Percentiles rank a stretch among this genome's conserved stretches.
Conservation (phyloP, 2,888 invertebrate species). For the Drosophila ezoana region DNA sequence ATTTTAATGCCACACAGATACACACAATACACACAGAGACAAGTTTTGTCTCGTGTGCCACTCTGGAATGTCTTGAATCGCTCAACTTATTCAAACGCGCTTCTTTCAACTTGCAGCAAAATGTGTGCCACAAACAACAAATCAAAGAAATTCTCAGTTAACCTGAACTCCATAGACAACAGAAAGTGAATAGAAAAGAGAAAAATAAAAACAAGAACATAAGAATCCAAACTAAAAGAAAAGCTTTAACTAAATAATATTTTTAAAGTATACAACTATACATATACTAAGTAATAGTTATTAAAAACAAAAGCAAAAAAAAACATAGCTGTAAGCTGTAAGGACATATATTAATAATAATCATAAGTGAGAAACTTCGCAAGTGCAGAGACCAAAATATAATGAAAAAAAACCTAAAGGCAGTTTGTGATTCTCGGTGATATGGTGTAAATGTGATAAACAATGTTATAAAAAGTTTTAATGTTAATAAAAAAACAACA, state of each 20-base stretch:
- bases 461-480: conserved; percentile 70
- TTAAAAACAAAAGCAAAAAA: neutral
- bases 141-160: conserved; percentile 73
- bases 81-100: conserved; percentile 42
- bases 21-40: conserved; percentile 41
- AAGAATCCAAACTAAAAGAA: conserved; percentile 69
- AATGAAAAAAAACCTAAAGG: conserved; percentile 43
- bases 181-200: conserved; percentile 56
- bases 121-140: conserved; percentile 76
- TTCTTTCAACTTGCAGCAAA: conserved; percentile 70
- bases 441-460: conserved; percentile 81
- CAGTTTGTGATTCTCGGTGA: conserved; percentile 80
- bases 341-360: conserved; percentile 43
- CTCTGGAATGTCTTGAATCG: conserved; percentile 50
- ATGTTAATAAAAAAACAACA: conserved; percentile 27
- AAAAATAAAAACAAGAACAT: conserved; percentile 16
- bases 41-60: conserved; percentile 29
- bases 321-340: conserved; percentile 61
- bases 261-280: conserved; percentile 71
- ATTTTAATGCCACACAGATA: conserved; percentile 39
- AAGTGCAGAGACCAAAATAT: conserved; percentile 70
- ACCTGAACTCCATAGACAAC: conserved; percentile 75
- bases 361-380: conserved; percentile 67
- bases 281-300: conserved; percentile 49
- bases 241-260: conserved; percentile 78